These are phyloP conservation scores for Progne subis DNA, from an alignment of 2,113 vertebrate species.

Conservation along the genomic window DNA sequence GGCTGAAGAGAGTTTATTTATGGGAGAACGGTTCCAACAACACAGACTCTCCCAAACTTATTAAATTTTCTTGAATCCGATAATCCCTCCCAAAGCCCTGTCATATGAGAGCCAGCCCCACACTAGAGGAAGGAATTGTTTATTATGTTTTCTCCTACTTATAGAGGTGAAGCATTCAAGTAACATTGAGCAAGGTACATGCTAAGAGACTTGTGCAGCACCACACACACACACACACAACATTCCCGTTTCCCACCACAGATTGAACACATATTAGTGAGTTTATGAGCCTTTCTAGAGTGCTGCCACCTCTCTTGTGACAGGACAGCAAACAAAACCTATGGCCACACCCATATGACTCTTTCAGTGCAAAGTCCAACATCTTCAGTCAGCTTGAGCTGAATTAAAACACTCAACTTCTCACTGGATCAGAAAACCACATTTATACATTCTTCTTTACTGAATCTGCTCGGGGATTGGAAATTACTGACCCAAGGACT, in stretches of 20 bases:
- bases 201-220: neutral
- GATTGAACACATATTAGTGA: neutral
- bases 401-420: neutral
- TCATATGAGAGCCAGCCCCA: neutral
- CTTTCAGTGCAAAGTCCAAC: neutral
- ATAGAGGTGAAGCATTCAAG: neutral
- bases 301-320: accelerated
- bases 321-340: neutral
- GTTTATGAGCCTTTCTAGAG: neutral
- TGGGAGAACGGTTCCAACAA: neutral
- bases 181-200: neutral
- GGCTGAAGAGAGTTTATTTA: neutral
- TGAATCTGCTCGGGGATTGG: neutral
- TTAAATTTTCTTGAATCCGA: neutral
- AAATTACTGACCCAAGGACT: neutral
- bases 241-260: accelerated
- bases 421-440: neutral
- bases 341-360: too few relatives aligned
- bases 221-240: accelerated
- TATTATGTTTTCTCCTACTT: neutral
- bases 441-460: neutral
- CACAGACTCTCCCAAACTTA: neutral
- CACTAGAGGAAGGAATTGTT: neutral
- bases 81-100: constrained; percentile 19
- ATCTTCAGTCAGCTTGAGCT: neutral